Evolutionary conservation across 2,888 invertebrate species (phyloP).

Genomic region (Sycophila texana): DNA sequence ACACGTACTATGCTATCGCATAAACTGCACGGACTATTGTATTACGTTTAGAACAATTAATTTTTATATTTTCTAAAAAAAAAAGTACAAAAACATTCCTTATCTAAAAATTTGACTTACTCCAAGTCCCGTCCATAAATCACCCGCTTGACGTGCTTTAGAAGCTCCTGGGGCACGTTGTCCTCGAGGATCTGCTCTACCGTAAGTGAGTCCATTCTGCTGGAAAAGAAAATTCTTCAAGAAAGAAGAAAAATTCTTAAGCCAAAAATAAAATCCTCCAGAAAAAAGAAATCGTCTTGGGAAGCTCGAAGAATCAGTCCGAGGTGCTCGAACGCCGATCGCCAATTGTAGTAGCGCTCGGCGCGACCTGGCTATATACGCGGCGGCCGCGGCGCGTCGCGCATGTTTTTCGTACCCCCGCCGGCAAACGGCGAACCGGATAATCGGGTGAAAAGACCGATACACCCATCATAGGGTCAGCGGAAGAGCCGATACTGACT

Average conservation of each 20-base stretch:
- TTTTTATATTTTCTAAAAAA: not conserved
- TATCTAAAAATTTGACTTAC: slow-evolving; percentile 36
- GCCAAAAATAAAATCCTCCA: not conserved
- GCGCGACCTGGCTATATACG: not conserved
- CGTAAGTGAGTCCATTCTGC: slow-evolving; percentile 55
- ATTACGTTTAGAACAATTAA: not conserved
- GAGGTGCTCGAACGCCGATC: not conserved
- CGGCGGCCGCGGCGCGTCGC: not conserved
- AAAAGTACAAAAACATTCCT: not conserved
- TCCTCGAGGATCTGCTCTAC: slow-evolving; percentile 79
- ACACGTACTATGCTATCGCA: too few species aligned
- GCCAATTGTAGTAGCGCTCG: not conserved
- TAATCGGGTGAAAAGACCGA: too few species aligned
- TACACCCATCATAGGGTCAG: too few species aligned
- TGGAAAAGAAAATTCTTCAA: not conserved
- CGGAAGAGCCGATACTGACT: too few species aligned
- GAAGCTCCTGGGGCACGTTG: slow-evolving; percentile 79
- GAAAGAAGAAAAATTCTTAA: not conserved
- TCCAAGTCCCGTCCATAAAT: slow-evolving; percentile 83
- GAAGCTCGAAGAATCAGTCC: too few species aligned
- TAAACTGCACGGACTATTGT: too few species aligned
- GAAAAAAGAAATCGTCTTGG: not conserved
- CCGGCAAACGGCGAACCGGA: too few species aligned
- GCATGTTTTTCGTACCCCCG: not conserved
- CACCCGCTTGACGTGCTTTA: slow-evolving; percentile 82